These are phyloP conservation scores for Autographa gamma DNA, from an alignment of 2,888 invertebrate genomes.

Conservation along the genomic window DNA sequence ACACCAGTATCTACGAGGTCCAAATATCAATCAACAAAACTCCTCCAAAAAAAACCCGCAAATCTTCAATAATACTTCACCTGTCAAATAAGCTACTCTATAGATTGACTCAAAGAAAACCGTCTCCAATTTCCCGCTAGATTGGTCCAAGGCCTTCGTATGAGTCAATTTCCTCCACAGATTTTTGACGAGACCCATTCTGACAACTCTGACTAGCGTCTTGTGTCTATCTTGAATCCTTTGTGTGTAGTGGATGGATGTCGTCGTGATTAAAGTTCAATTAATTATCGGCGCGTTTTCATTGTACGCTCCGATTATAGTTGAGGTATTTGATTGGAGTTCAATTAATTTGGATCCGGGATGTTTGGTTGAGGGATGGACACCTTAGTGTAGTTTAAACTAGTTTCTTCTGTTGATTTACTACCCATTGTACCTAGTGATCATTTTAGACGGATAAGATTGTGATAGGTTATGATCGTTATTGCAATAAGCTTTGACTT, in stretches of 20 bases:
- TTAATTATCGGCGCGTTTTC: conserved; percentile 59
- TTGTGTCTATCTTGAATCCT: conserved; percentile 10
- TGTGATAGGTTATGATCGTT: too few species aligned
- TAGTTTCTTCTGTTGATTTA: background rate
- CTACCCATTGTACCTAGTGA: too few species aligned
- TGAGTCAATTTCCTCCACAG: conserved; percentile 72
- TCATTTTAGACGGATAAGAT: too few species aligned
- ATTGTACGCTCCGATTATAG: conserved; percentile 36
- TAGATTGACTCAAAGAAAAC: conserved; percentile 79
- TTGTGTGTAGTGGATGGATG: conserved; percentile 11
- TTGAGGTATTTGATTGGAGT: conserved; percentile 1
- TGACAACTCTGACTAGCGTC: conserved; percentile 62
- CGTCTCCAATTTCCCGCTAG: conserved; percentile 74
- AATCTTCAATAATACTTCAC: conserved; percentile 58
- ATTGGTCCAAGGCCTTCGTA: conserved; percentile 73
- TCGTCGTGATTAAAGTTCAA: conserved; percentile 49
- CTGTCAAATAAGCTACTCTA: conserved; percentile 75
- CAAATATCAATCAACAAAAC: background rate
- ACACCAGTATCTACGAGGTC: background rate
- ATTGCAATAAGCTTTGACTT: too few species aligned
- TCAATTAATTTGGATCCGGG: background rate
- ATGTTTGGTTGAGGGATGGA: background rate
- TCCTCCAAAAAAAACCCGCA: background rate
- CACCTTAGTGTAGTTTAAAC: background rate
- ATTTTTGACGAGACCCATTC: conserved; percentile 65